Evolutionary conservation across 1,140 invertebrate species (phyloP).

Genomic region (Globodera rostochiensis): DNA sequence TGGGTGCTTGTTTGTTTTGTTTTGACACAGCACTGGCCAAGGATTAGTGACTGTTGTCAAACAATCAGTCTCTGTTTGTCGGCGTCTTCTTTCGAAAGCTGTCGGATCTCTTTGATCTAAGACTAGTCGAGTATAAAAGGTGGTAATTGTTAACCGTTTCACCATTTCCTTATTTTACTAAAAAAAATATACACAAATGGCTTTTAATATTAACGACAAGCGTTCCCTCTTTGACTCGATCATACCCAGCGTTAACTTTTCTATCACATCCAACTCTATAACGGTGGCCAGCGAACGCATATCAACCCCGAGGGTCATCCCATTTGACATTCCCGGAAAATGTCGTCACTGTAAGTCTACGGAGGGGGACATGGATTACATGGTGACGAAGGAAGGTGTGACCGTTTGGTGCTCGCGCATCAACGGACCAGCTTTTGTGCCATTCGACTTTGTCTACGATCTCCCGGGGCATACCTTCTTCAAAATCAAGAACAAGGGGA

Average conservation of each 20-base stretch:
- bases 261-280: neutral
- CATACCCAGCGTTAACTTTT: neutral
- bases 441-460: constrained; percentile 9
- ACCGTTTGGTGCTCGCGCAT: constrained; percentile 6
- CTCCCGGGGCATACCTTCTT: constrained; percentile 11
- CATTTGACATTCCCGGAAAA: neutral
- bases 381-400: constrained; percentile 13
- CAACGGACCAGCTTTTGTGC: neutral
- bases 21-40: no score
- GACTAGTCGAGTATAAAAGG: no score
- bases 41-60: no score
- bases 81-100: no score
- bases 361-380: constrained; percentile 2
- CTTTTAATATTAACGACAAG: neutral
- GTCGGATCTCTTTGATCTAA: no score
- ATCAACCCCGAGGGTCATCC: neutral
- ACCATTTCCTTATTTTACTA: no score
- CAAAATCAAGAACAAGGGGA: constrained; percentile 15
- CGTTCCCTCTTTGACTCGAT: neutral
- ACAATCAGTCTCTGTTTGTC: no score
- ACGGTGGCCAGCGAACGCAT: neutral
- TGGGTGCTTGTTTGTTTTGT: no score
- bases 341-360: constrained; percentile 14
- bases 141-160: no score
- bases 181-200: neutral